Evolutionary conservation across 2,113 vertebrate species (phyloP), one percentile per base, ranked within the genome.

Genomic region (Syngnathus floridae): DNA sequence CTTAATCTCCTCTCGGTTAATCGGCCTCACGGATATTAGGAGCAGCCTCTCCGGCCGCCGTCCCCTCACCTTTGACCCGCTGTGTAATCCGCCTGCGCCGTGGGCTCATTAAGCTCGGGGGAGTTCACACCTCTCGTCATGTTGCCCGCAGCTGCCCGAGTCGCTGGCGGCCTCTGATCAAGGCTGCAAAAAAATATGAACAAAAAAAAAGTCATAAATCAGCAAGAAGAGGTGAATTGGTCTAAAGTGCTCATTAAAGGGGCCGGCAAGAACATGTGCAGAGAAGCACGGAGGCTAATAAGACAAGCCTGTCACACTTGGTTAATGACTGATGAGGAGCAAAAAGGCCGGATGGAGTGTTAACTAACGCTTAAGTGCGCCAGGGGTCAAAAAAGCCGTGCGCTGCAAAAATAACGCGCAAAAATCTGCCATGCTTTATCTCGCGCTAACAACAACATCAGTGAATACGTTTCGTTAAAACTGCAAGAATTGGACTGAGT

Each of bases 51-150:
- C 71, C 64, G 69, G 70, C 78, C 80, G 76, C 63, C 67, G 76
- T 83, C 77, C 74, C 80, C 41, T 77, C 76, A 86, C 84, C 84
- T 81, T 70, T 85, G 83, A 87, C 84, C 80, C 35, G 43, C 5
- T 45, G 72, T 80, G 77, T 87, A 86, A 86, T 88, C 84, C 76
- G 71, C 78, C 83, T 77, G 80, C 76, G 65, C 82, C 80, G 74
- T 81, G 83, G 71, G 79, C 89, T 91, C 86, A 85, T 90, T 89
- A 91, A 75, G 71, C 56, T 61, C 14, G 17, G n/a, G 45, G 73
- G 76, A 75, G 72, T 87, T 90, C 86, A 89, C 90, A 91, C 90
- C 86, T 90, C 84, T 82, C 9, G 56, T 84, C 90, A 89, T 88
- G 85, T 86, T 89, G 88, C 70, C 64, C 73, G 80, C 84, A 89